phyloP scores from a whole-genome alignment of 2,797 vertebrate genomes.

The Danio albolineatus region DNA sequence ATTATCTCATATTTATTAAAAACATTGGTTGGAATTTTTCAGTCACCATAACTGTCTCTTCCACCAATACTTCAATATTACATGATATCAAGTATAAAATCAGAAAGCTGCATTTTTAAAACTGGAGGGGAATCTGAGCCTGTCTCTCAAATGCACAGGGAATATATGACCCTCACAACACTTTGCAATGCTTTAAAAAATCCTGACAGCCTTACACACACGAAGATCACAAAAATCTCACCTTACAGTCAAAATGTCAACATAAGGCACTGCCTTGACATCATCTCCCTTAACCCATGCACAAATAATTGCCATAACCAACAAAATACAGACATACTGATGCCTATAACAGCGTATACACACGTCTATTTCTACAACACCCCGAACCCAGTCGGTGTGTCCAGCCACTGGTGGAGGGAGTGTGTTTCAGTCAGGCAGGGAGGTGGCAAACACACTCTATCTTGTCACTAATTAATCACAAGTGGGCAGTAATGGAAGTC shows the following conservation, averaged over 20 bases:
- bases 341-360: background rate
- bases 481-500: conserved; percentile 75
- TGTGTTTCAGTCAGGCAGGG: conserved; percentile 65
- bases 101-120: background rate
- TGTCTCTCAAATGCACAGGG: background rate
- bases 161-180: conserved; percentile 42
- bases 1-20: background rate
- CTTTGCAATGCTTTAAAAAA: conserved; percentile 13
- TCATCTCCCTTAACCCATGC: background rate
- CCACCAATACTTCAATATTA: background rate
- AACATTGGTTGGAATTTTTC: background rate
- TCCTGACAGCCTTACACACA: conserved; percentile 34
- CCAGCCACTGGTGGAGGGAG: conserved; percentile 54
- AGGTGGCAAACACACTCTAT: conserved; percentile 67
- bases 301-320: conserved; percentile 11
- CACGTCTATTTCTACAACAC: background rate
- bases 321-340: background rate
- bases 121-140: background rate
- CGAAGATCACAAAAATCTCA: conserved; percentile 24
- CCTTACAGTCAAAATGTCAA: conserved; percentile 11
- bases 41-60: background rate
- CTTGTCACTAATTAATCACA: conserved; percentile 78
- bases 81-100: background rate
- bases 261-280: conserved; percentile 15
- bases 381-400: conserved; percentile 24